phyloP scores from a whole-genome alignment of 2,113 vertebrate species.

The Pampusana beccarii region DNA sequence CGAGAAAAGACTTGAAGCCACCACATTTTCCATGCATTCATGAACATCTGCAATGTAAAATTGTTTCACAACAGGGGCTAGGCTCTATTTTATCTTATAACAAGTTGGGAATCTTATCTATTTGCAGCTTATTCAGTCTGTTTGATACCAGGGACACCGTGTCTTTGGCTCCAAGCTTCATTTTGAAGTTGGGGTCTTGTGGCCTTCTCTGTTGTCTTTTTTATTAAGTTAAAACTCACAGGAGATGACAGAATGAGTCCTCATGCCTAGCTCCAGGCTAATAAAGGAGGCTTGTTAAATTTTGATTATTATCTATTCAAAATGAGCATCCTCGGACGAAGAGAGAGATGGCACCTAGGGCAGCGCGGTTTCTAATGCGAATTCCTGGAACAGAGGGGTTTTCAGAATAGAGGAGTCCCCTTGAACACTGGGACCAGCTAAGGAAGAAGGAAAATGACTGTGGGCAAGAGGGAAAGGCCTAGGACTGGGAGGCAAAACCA shows the following conservation, averaged over 20 bases:
- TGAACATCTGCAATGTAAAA: conserved; percentile 58
- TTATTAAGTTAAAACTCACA: conserved; percentile 2
- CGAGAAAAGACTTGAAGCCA: conserved; percentile 1
- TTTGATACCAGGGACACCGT: not conserved
- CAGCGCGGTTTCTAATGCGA: not conserved
- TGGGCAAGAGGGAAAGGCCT: not conserved
- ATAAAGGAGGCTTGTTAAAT: not conserved
- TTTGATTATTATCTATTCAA: conserved; percentile 2
- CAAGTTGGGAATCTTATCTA: conserved; percentile 1
- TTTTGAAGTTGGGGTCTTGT: not conserved
- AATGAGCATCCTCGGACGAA: not conserved
- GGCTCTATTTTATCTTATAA: conserved; percentile 27
- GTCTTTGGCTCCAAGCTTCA: not conserved
- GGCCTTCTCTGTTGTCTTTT: not conserved
- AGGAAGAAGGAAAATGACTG: not conserved
- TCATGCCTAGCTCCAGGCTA: not conserved
- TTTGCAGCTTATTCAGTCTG: not conserved
- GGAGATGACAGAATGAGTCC: not conserved
- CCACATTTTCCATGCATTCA: conserved; percentile 45
- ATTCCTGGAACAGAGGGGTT: not conserved
- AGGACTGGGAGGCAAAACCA: not conserved
- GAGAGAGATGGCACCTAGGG: not conserved
- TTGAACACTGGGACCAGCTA: not conserved
- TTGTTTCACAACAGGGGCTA: conserved; percentile 12
- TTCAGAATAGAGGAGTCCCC: not conserved